A percentile compares a stretch with the other conserved stretches of the same genome.
Conservation (phyloP, 1,140 invertebrate species). For the Drosophila obscura region DNA sequence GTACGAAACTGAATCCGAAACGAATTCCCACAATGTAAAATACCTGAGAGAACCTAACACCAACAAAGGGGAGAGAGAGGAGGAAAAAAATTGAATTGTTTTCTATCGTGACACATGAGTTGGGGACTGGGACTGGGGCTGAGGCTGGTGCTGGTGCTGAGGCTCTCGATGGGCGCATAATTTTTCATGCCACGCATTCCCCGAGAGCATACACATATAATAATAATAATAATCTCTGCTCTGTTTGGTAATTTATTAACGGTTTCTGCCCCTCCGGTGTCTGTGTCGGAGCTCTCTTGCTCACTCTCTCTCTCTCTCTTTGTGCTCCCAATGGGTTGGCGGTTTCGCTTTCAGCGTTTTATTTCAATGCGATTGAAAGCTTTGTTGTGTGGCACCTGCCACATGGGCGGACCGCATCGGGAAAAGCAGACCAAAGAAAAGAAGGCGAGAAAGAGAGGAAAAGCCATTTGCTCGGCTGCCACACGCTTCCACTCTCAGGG, state of each 20-base stretch:
- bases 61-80: slow-evolving; percentile 12
- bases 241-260: slow-evolving; percentile 61
- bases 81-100: slow-evolving; percentile 42
- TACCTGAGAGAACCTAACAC: slow-evolving; percentile 38
- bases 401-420: slow-evolving; percentile 8
- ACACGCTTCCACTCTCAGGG: slow-evolving; percentile 2
- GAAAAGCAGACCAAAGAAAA: slow-evolving; percentile 24
- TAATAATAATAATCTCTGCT: slow-evolving; percentile 46
- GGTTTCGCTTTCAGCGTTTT: slow-evolving; percentile 66
- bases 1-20: slow-evolving; percentile 16
- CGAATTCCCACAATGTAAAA: slow-evolving; percentile 28
- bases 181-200: slow-evolving; percentile 50
- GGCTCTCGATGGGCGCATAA: slow-evolving; percentile 43
- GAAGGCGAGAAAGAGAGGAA: neutral
- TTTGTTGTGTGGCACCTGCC: slow-evolving; percentile 57
- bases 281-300: too few species aligned
- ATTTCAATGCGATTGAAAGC: slow-evolving; percentile 67
- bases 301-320: slow-evolving; percentile 11
- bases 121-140: slow-evolving; percentile 1
- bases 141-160: too few species aligned
- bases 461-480: neutral
- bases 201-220: neutral
- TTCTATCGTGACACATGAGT: slow-evolving; percentile 69
- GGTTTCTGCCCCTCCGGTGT: slow-evolving; percentile 8
- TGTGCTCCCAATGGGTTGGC: slow-evolving; percentile 12